These are phyloP conservation scores for Drosophila burlai DNA, from an alignment of 1,140 invertebrate species.

Conservation along the genomic window DNA sequence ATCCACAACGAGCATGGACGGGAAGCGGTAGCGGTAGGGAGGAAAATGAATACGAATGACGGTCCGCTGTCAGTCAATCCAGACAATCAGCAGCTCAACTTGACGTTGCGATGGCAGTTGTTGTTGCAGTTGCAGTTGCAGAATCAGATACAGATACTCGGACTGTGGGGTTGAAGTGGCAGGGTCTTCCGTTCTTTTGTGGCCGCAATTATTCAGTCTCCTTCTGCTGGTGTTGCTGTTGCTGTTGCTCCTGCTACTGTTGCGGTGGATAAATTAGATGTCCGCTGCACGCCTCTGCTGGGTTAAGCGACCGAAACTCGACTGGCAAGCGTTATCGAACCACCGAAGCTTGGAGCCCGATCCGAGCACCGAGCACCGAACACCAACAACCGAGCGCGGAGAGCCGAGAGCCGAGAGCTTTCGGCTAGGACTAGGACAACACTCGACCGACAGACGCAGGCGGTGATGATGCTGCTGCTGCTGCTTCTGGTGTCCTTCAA, in stretches of 20 bases:
- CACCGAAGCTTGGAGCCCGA: slow-evolving; percentile 28
- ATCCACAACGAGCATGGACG: slow-evolving; percentile 15
- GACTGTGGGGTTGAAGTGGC: slow-evolving; percentile 9
- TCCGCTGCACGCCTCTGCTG: slow-evolving; percentile 75
- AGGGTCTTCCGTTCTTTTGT: slow-evolving; percentile 27
- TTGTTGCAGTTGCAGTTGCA: slow-evolving; percentile 21
- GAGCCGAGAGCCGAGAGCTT: slow-evolving; percentile 51
- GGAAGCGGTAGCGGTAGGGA: slow-evolving; percentile 2
- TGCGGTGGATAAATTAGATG: slow-evolving; percentile 26
- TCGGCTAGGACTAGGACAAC: slow-evolving; percentile 78
- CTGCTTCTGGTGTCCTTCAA: slow-evolving; percentile 73
- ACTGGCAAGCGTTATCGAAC: slow-evolving; percentile 53
- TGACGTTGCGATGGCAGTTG: slow-evolving; percentile 31
- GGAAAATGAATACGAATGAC: slow-evolving; percentile 35
- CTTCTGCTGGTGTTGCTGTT: slow-evolving; percentile 33
- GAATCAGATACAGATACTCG: slow-evolving; percentile 4
- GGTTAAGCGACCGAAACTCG: slow-evolving; percentile 80
- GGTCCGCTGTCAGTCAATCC: slow-evolving; percentile 30
- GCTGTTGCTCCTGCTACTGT: slow-evolving; percentile 27
- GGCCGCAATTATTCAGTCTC: slow-evolving; percentile 36
- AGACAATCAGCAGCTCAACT: slow-evolving; percentile 34
- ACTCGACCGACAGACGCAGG: slow-evolving; percentile 53
- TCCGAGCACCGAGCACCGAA: slow-evolving; percentile 4
- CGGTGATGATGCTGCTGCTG: slow-evolving; percentile 29
- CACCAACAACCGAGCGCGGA: slow-evolving; percentile 11